Evolutionary conservation across 2,797 vertebrate genomes (phyloP), one percentile per base, ranked within the genome.

Genomic region (Enteromius treurensis): DNA sequence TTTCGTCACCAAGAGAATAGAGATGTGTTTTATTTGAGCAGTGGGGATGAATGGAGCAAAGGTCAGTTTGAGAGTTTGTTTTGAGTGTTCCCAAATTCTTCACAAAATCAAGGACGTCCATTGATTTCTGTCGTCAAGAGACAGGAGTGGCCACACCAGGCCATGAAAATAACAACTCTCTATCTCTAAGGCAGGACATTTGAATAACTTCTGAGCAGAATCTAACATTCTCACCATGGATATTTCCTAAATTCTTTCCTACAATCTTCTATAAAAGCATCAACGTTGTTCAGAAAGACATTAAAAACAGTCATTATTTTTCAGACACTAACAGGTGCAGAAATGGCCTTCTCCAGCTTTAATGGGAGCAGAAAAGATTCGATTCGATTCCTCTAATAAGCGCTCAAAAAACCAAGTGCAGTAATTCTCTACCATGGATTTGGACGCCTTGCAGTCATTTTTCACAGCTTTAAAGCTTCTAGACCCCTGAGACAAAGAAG

Each of bases 81-180:
- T 86, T 87, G 70, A 81, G 49, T 19, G 77, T 84, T 88, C 82
- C 75, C 11, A 80, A 86, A 74, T 81, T 76, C 85, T 83, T 82
- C 84, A 82, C 77, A 77, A 53, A 86, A 82, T 77, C 87, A 86
- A 88, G 87, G 87, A 82, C 85, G 17, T 55, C 51, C 65, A 88
- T 87, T 87, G 86, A 87, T 87, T 84, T 87, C 82, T 81, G 68
- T 47, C 17, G 67, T 75, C 62, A 83, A 79, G 70, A 74, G 86
- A 67, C 71, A 71, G 32, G 6, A 73, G 49, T 77, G 64, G 64
- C 71, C 69, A 76, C 80, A 65, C 49, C 64, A 58, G 23, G 37
- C 29, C 81, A 70, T 60, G 75, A 70, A 10, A 83, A 83, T 51
- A 83, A 83, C 81, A 83, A 83, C 75, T 70, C 47, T 76, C 17